A percentile compares a stretch with the other conserved stretches of the same genome.
phyloP scores from a whole-genome alignment of 2,113 vertebrate species.

The Gorsachius goisagi region DNA sequence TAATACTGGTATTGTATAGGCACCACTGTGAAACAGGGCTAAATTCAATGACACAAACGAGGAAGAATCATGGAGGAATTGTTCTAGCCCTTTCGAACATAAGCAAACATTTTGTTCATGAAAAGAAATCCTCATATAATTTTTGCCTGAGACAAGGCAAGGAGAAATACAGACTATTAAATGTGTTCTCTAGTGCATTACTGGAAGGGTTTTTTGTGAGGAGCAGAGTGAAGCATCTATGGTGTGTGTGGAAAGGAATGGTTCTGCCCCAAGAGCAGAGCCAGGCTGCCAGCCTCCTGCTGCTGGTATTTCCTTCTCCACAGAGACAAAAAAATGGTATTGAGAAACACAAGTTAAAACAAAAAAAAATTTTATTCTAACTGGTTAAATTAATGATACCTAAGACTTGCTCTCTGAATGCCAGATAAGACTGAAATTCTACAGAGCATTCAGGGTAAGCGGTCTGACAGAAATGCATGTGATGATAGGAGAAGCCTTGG shows the following conservation, averaged over 20 bases:
- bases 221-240: neutral
- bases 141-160: neutral
- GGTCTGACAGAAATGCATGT: neutral
- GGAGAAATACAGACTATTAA: neutral
- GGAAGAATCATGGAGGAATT: neutral
- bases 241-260: fast-evolving
- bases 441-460: neutral
- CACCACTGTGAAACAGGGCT: neutral
- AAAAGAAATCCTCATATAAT: neutral
- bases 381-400: neutral
- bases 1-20: constrained; percentile 25
- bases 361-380: neutral
- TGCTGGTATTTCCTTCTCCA: neutral
- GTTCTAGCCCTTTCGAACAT: neutral
- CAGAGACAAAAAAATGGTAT: neutral
- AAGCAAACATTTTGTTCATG: neutral
- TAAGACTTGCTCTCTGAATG: neutral
- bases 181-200: neutral
- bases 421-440: neutral
- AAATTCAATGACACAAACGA: neutral
- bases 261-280: neutral
- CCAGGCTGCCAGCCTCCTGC: neutral
- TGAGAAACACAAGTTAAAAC: neutral
- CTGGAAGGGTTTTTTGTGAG: neutral
- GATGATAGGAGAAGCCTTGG: neutral